Percentiles rank a stretch among this genome's conserved stretches.
Conservation (phyloP, 1,140 invertebrate species). For the Zaprionus ghesquierei region DNA sequence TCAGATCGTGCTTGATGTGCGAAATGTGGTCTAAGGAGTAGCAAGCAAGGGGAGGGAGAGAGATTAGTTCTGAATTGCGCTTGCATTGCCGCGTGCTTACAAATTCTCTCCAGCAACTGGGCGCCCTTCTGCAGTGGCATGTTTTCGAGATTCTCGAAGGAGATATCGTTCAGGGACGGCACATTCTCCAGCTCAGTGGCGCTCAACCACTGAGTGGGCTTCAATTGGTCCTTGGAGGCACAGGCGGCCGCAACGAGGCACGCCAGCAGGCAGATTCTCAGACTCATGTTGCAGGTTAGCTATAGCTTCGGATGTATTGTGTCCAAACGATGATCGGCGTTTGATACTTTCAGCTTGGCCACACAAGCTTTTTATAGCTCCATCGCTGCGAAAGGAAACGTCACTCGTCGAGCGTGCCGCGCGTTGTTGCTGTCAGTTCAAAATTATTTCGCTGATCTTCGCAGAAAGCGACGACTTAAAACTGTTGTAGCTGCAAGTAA, state of each 20-base stretch:
- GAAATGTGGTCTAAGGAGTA: constrained; percentile 55
- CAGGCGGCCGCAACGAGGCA: constrained; percentile 56
- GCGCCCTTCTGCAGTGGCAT: constrained; percentile 66
- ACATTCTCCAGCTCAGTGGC: constrained; percentile 56
- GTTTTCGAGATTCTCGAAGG: constrained; percentile 65
- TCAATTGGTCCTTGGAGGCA: constrained; percentile 62
- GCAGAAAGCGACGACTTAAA: constrained; percentile 26
- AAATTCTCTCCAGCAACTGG: constrained; percentile 61
- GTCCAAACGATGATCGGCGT: constrained; percentile 68
- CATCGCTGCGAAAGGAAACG: background rate
- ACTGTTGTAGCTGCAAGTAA: constrained; percentile 1
- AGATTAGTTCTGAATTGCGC: background rate
- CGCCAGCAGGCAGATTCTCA: constrained; percentile 61
- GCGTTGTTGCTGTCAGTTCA: background rate
- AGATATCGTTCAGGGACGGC: constrained; percentile 70
- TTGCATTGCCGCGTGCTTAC: constrained; percentile 29
- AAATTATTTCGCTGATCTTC: constrained; percentile 47
- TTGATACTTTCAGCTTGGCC: constrained; percentile 39
- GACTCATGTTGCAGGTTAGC: constrained; percentile 46
- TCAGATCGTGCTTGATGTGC: constrained; percentile 61
- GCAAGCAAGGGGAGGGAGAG: background rate
- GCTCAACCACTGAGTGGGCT: constrained; percentile 66
- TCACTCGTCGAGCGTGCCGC: background rate
- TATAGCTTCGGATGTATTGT: constrained; percentile 12
- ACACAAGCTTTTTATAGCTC: constrained; percentile 46